phyloP scores from a whole-genome alignment of 2,113 vertebrate species.

The Alces alces region DNA sequence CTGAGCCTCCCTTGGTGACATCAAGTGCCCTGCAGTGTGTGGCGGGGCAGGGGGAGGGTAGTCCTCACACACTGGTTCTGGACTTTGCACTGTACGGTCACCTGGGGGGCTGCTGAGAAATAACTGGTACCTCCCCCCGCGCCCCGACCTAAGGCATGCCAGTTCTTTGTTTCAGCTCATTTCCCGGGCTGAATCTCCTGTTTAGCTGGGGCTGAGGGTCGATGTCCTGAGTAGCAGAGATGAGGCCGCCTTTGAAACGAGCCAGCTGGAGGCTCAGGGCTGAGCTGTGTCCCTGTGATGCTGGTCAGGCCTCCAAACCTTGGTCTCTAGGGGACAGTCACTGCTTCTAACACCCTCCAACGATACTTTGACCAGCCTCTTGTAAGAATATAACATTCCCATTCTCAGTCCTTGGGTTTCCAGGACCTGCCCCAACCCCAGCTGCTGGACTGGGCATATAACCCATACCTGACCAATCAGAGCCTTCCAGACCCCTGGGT shows the following conservation, averaged over 20 bases:
- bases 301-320: background rate
- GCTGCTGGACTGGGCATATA: background rate
- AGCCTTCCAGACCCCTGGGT: background rate
- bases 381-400: background rate
- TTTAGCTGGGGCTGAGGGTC: background rate
- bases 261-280: background rate
- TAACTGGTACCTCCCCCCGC: rapidly evolving
- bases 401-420: background rate
- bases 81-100: background rate
- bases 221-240: background rate
- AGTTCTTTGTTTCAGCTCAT: background rate
- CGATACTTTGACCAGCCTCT: background rate
- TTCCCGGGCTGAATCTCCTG: background rate
- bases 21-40: rapidly evolving
- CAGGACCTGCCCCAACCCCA: no score
- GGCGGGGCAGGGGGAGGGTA: rapidly evolving
- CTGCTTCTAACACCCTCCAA: background rate
- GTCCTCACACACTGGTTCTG: background rate
- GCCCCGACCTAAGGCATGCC: no score
- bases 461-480: background rate
- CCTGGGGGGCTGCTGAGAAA: background rate
- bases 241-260: background rate
- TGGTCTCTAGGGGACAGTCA: background rate
- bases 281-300: background rate
- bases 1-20: background rate